Base-by-base conservation (phyloP, 2,113 vertebrate species). In the Triplophysa rosa region DNA sequence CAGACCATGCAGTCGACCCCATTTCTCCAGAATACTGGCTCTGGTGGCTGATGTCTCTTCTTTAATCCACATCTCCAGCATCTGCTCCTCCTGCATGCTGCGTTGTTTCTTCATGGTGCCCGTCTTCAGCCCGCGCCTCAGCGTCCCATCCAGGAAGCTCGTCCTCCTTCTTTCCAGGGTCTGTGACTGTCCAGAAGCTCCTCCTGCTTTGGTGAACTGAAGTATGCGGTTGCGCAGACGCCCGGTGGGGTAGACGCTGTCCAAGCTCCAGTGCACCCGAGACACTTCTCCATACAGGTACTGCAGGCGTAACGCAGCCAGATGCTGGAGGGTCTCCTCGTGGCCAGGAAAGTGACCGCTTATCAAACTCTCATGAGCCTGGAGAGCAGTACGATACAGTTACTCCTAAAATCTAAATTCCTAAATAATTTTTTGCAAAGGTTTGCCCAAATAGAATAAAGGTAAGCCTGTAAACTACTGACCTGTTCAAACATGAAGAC, bases 401-500 rank as follows among this genome's bases (percentile, higher is more conserved):
- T 54, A 12, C 11, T 37, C 33, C 7, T 37, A 37, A 37, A 37
- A 37, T 37, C 33, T 37, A 37, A 37, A 37, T 37, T 37, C 33
- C 33, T 37, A n/a, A n/a, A 26, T 26, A 1, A 26, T 26, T 26
- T 26, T 26, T 26, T 26, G 26, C 26, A 26, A 26, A 26, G 26
- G 26, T 26, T 26, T 26, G 26, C 26, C 12, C 24, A 9, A 52
- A 52, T 14, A 69, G 12, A 64, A 42, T 1, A 54, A 2, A 26
- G 23, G 12, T 6, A 17, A 54, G 19, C 62, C 5, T 19, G 58
- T 40, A 42, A 62, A 29, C 64, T 65, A 17, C 74, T 84, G 78
- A 96, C 96, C 94, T 97, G 96, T 86, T 97, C 96, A 89, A 97
- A 97, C 96, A 97, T 96, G 89, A 97, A 97, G 8, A 95, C 96